phyloP scores from a whole-genome alignment of 1,140 invertebrate genomes.

The Hylaeus anthracinus region DNA sequence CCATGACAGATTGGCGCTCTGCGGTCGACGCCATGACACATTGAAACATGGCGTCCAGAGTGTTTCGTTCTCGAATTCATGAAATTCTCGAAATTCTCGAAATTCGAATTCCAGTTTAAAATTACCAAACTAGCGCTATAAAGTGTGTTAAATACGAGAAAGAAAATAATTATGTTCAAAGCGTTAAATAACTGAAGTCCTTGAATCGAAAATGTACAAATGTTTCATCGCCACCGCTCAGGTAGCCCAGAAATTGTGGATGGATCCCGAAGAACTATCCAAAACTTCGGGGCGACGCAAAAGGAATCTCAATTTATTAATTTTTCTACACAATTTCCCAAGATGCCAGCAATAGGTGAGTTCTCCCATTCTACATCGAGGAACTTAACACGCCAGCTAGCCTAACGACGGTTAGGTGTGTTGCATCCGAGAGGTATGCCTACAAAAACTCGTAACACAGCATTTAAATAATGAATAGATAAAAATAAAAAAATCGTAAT shows the following conservation, averaged over 20 bases:
- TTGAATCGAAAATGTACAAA: not conserved
- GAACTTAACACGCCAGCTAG: constrained; percentile 54
- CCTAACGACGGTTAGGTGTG: not conserved
- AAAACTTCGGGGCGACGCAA: constrained; percentile 19
- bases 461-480: constrained; percentile 38
- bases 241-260: constrained; percentile 28
- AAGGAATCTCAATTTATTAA: too few species aligned
- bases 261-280: constrained; percentile 26
- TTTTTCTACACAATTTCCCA: not conserved
- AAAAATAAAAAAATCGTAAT: constrained; percentile 38
- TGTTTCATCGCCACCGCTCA: not conserved
- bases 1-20: too few species aligned
- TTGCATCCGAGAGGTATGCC: constrained; percentile 17
- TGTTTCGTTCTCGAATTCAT: too few species aligned
- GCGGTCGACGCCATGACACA: too few species aligned
- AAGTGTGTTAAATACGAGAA: not conserved
- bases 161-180: too few species aligned
- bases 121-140: not conserved
- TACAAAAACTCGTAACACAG: constrained; percentile 40
- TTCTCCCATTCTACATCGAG: not conserved
- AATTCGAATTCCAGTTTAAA: too few species aligned
- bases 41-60: too few species aligned
- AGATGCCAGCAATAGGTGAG: constrained; percentile 39
- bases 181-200: too few species aligned
- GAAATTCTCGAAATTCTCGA: too few species aligned